Evolutionary conservation across 2,113 vertebrate species (phyloP).

Genomic region (Furnarius figulus): DNA sequence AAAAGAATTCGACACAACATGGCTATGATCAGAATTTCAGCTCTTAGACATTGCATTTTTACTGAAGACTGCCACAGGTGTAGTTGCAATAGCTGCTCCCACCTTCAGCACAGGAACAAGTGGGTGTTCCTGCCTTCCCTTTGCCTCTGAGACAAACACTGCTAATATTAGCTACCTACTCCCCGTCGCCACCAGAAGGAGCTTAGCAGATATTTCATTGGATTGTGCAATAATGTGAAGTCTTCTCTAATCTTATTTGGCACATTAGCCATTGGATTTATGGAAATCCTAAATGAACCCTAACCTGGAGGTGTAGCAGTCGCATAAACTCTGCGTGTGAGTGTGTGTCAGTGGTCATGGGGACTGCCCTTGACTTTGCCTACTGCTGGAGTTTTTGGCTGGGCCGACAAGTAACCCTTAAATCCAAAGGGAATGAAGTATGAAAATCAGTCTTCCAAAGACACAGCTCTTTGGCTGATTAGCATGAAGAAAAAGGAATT

Average conservation of each 20-base stretch:
- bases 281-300: slow-evolving; percentile 87
- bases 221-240: slow-evolving; percentile 82
- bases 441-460: slow-evolving; percentile 58
- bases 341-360: slow-evolving; percentile 44
- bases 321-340: slow-evolving; percentile 71
- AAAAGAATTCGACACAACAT: neutral
- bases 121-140: slow-evolving; percentile 72
- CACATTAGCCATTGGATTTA: slow-evolving; percentile 86
- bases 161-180: slow-evolving; percentile 86
- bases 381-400: slow-evolving; percentile 62
- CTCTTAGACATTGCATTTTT: slow-evolving; percentile 64
- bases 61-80: slow-evolving; percentile 72
- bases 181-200: slow-evolving; percentile 77
- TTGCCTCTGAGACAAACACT: slow-evolving; percentile 67
- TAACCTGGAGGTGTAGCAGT: slow-evolving; percentile 83
- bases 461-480: slow-evolving; percentile 55
- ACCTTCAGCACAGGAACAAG: slow-evolving; percentile 69
- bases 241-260: slow-evolving; percentile 90
- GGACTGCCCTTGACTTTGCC: slow-evolving; percentile 77
- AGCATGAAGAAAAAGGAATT: slow-evolving; percentile 65
- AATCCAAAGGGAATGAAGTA: slow-evolving; percentile 29
- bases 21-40: neutral
- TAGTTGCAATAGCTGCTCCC: slow-evolving; percentile 64
- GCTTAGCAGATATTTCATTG: slow-evolving; percentile 91
- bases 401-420: neutral